Percentiles rank a stretch among this genome's conserved stretches.
Conservation (phyloP, 1,140 invertebrate species). For the Homalodisca vitripennis region DNA sequence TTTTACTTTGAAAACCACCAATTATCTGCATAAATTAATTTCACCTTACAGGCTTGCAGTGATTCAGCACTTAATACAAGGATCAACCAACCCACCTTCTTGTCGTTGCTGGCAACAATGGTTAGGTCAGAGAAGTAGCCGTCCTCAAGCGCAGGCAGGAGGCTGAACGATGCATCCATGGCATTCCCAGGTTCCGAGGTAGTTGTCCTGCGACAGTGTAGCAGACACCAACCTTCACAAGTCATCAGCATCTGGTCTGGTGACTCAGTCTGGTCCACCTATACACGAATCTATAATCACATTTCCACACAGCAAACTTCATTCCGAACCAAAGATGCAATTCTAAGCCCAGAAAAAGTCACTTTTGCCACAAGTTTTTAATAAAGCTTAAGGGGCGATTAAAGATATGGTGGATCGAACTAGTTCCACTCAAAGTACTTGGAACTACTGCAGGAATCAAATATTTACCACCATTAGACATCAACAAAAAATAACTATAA, state of each 20-base stretch:
- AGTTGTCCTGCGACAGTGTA: slow-evolving; percentile 59
- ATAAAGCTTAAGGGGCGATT: no score
- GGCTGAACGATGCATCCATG: slow-evolving; percentile 54
- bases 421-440: no score
- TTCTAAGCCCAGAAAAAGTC: neutral
- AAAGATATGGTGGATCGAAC: no score
- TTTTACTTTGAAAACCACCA: no score
- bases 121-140: slow-evolving; percentile 62
- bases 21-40: no score
- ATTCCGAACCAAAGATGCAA: neutral
- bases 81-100: slow-evolving; percentile 53
- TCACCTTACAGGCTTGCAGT: no score
- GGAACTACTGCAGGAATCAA: no score
- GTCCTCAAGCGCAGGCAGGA: slow-evolving; percentile 61
- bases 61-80: no score
- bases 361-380: neutral
- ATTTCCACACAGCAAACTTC: no score
- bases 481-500: no score
- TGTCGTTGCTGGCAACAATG: slow-evolving; percentile 54
- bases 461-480: no score
- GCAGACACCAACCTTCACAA: slow-evolving; percentile 62
- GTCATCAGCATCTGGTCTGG: slow-evolving; percentile 57
- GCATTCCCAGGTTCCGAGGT: slow-evolving; percentile 43
- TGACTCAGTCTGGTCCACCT: slow-evolving; percentile 53
- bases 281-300: slow-evolving; percentile 9